phyloP scores from a whole-genome alignment of 1,140 invertebrate genomes.

The Protaetia brevitarsis region DNA sequence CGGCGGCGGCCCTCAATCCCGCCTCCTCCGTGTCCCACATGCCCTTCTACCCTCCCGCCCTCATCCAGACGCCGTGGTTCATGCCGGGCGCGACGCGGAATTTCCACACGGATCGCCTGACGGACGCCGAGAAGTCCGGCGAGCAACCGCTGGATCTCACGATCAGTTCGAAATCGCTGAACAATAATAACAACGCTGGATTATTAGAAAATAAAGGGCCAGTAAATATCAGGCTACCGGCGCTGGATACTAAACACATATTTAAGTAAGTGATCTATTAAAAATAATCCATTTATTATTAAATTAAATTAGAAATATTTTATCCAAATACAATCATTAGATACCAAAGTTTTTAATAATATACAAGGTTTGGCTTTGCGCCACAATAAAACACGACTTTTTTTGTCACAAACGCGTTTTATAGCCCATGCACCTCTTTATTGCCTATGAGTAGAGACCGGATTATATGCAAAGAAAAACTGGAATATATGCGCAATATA shows the following conservation, averaged over 20 bases:
- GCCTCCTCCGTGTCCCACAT: conserved; percentile 45
- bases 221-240: conserved; percentile 48
- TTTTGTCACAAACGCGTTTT: no score
- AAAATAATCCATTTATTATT: background rate
- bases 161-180: conserved; percentile 57
- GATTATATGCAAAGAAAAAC: no score
- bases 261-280: conserved; percentile 61
- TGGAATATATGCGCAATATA: no score
- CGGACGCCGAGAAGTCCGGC: conserved; percentile 39
- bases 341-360: no score
- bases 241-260: conserved; percentile 62
- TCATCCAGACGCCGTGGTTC: conserved; percentile 38
- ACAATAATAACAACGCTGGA: background rate
- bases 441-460: no score
- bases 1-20: conserved; percentile 59
- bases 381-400: no score
- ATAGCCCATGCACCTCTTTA: no score
- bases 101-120: conserved; percentile 31
- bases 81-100: conserved; percentile 39
- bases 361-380: no score
- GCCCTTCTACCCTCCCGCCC: conserved; percentile 40
- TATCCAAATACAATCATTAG: no score
- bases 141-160: conserved; percentile 74
- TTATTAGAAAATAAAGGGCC: conserved; percentile 21
- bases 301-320: background rate